phyloP scores from a whole-genome alignment of 2,797 vertebrate species.

The Pangasius larnaudii region DNA sequence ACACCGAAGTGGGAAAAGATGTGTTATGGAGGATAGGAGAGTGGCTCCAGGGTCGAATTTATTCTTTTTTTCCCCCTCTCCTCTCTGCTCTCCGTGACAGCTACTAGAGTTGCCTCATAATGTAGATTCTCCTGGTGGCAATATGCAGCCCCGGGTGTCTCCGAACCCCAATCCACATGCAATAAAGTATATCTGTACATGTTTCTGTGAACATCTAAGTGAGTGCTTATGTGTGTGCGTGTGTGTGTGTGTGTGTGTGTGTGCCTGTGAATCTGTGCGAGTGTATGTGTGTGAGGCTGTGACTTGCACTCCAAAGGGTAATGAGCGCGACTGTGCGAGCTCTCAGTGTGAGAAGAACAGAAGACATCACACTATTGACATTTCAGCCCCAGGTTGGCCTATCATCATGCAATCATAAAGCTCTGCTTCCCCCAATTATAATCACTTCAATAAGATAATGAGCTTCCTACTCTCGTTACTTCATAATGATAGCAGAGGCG shows the following conservation, averaged over 20 bases:
- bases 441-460: slow-evolving; percentile 35
- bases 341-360: slow-evolving; percentile 33
- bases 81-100: slow-evolving; percentile 30
- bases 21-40: slow-evolving; percentile 34
- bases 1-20: neutral
- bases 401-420: slow-evolving; percentile 40
- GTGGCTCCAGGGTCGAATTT: slow-evolving; percentile 37
- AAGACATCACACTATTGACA: slow-evolving; percentile 29
- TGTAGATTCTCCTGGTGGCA: slow-evolving; percentile 49
- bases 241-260: slow-evolving; percentile 11
- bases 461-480: slow-evolving; percentile 45
- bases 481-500: slow-evolving; percentile 20
- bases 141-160: slow-evolving; percentile 52
- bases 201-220: neutral
- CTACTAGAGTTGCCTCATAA: slow-evolving; percentile 48
- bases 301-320: slow-evolving; percentile 45
- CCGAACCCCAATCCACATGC: slow-evolving; percentile 38
- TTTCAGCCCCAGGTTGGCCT: slow-evolving; percentile 45
- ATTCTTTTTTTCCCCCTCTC: slow-evolving; percentile 31
- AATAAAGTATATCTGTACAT: slow-evolving; percentile 11
- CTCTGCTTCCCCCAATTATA: slow-evolving; percentile 38
- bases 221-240: neutral
- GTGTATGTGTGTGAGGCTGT: slow-evolving; percentile 8
- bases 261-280: neutral
- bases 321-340: slow-evolving; percentile 36